Base-by-base conservation (phyloP, 1,140 invertebrate species). In the Drosophila ohnishii region DNA sequence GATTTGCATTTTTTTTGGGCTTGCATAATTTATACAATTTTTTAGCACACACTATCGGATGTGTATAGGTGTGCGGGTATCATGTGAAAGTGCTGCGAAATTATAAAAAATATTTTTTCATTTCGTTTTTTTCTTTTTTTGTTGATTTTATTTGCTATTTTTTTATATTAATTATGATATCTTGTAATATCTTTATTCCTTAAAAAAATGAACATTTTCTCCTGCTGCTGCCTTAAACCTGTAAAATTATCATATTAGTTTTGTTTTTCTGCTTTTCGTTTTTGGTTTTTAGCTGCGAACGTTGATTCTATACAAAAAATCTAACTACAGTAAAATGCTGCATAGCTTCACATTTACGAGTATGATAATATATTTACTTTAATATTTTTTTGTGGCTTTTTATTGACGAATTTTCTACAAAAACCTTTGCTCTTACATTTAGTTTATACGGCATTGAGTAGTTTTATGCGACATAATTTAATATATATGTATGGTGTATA, bases 241-340 rank as follows among this genome's bases (percentile, higher is more conserved):
- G 66, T 78, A 85, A 73, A 82, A 75, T 70, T 65, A 62, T 86
- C 57, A 67, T 77, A 74, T 80, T 73, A 42, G 56, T 62, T 42
- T 44, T 70, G 71, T 55, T 40, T 19, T 56, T 22, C 66, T 63
- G 62, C 3, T 37, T 58, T 58, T 34, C 40, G 63, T 84, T 70
- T 70, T 66, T 40, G 47, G 48, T 70, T 75, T 75, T 73, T 80
- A 75, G 80, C 67, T 80, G 74, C 78, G 71, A 88, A 79, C 73
- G 75, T 77, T 78, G 78, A 75, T 85, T 76, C 64, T 89, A 78
- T 85, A 81, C 70, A 89, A 80, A 85, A 76, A 85, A 88, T 84
- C 84, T 87, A 87, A 84, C 84, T 88, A 87, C 84, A 72, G 73
- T 84, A 84, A 87, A 87, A 87, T 87, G 72, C 67, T 78, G 76